Evolutionary conservation across 37 sponge, comb jelly and placozoan species (phyloP).

Genomic region (Theonella swinhoei): DNA sequence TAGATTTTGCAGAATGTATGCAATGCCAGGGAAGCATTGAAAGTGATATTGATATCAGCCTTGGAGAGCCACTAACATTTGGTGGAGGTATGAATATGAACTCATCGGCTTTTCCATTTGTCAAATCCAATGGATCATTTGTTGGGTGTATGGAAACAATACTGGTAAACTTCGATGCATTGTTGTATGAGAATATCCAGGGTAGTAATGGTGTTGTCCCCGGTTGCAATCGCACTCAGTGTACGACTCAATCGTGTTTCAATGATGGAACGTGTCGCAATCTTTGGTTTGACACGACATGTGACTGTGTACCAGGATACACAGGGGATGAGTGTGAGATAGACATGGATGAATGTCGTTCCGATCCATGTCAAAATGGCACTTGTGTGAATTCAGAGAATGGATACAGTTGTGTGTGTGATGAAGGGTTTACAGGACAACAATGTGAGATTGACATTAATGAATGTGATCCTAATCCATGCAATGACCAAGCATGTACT

Average conservation of each 20-base stretch:
- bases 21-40: not conserved
- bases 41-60: not conserved
- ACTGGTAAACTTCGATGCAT: not conserved
- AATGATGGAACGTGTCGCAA: conserved; percentile 38
- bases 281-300: not conserved
- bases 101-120: not conserved
- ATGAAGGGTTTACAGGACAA: conserved; percentile 41
- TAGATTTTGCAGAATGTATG: not conserved
- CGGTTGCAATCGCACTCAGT: not conserved
- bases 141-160: not conserved
- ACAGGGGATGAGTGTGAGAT: conserved; percentile 42
- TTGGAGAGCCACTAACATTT: not conserved
- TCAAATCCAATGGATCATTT: not conserved
- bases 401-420: conserved; percentile 44
- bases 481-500: conserved; percentile 32
- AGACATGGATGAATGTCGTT: not conserved
- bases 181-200: not conserved
- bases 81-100: not conserved
- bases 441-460: conserved; percentile 65
- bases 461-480: conserved; percentile 41
- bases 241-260: conserved; percentile 9
- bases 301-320: conserved; percentile 30
- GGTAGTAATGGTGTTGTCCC: not conserved
- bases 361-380: conserved; percentile 54
- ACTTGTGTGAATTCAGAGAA: not conserved